These are phyloP conservation scores for Nipponacmea schrenckii DNA, from an alignment of 2,888 invertebrate genomes.

Conservation along the genomic window DNA sequence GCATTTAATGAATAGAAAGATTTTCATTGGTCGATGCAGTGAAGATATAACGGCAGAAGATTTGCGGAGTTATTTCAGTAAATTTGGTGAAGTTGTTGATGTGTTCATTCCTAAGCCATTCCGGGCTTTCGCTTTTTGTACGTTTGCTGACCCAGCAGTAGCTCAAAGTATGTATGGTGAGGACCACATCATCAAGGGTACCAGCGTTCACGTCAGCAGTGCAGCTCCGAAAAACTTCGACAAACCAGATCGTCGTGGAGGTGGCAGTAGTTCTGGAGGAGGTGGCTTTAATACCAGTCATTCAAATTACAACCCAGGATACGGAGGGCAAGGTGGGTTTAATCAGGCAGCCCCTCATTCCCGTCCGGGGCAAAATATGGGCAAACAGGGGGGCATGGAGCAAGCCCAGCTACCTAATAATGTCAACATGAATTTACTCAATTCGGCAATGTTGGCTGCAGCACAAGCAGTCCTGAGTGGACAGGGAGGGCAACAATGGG, in stretches of 20 bases:
- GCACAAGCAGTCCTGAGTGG: constrained; percentile 57
- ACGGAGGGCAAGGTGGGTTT: constrained; percentile 26
- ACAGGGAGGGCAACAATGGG: constrained; percentile 36
- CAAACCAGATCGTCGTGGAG: constrained; percentile 34
- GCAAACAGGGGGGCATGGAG: background rate
- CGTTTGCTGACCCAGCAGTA: constrained; percentile 90
- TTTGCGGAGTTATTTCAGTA: constrained; percentile 83
- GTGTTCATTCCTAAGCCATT: constrained; percentile 96
- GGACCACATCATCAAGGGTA: constrained; percentile 92
- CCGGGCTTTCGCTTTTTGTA: constrained; percentile 80
- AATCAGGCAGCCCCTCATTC: constrained; percentile 14
- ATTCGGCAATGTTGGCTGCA: constrained; percentile 58
- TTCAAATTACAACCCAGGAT: constrained; percentile 25
- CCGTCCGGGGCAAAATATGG: constrained; percentile 8
- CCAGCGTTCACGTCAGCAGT: constrained; percentile 73
- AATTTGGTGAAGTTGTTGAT: constrained; percentile 93
- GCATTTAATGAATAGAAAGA: constrained; percentile 74
- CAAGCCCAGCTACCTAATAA: constrained; percentile 29
- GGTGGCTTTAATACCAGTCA: constrained; percentile 20
- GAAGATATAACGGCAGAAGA: constrained; percentile 91
- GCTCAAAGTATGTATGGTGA: constrained; percentile 91
- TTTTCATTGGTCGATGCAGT: constrained; percentile 93
- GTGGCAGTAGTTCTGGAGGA: constrained; percentile 12
- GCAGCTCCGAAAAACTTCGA: constrained; percentile 64
- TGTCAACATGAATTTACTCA: constrained; percentile 56